phyloP scores from a whole-genome alignment of 2,797 vertebrate species.

The Ctenochaetus hawaiiensis region DNA sequence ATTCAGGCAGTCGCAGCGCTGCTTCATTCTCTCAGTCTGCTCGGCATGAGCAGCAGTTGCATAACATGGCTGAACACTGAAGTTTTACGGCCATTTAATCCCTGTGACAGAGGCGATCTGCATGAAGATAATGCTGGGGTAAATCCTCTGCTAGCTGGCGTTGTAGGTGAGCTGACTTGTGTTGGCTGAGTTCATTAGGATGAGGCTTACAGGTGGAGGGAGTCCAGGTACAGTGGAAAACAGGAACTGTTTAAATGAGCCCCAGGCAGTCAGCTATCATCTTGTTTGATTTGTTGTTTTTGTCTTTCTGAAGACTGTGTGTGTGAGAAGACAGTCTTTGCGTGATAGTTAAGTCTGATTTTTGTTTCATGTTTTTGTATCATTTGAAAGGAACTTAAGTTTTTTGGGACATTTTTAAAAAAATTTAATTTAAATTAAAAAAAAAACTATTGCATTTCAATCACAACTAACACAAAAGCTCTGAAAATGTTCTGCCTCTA shows the following conservation, averaged over 20 bases:
- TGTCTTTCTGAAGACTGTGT: background rate
- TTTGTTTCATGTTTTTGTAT: background rate
- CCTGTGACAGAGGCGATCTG: conserved; percentile 26
- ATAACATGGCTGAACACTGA: conserved; percentile 25
- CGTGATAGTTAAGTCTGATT: background rate
- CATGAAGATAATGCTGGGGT: conserved; percentile 47
- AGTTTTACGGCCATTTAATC: conserved; percentile 35
- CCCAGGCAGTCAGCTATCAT: background rate
- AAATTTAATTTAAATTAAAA: too few relatives aligned
- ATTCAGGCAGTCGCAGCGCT: background rate
- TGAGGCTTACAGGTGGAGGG: conserved; percentile 25
- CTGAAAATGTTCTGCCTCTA: too few relatives aligned
- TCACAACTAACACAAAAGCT: too few relatives aligned
- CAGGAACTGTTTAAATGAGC: conserved; percentile 18
- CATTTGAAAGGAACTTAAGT: too few relatives aligned
- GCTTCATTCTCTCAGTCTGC: conserved; percentile 3
- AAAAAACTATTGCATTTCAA: too few relatives aligned
- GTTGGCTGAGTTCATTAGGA: conserved; percentile 11
- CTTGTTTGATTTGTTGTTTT: background rate
- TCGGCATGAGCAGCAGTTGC: conserved; percentile 21
- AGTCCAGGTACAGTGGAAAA: conserved; percentile 15
- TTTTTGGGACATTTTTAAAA: too few relatives aligned
- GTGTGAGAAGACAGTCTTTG: too few relatives aligned
- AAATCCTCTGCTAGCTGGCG: conserved; percentile 31
- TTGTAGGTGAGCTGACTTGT: conserved; percentile 24